These are phyloP conservation scores for Prinia subflava DNA, from an alignment of 2,113 vertebrate species.

Conservation along the genomic window DNA sequence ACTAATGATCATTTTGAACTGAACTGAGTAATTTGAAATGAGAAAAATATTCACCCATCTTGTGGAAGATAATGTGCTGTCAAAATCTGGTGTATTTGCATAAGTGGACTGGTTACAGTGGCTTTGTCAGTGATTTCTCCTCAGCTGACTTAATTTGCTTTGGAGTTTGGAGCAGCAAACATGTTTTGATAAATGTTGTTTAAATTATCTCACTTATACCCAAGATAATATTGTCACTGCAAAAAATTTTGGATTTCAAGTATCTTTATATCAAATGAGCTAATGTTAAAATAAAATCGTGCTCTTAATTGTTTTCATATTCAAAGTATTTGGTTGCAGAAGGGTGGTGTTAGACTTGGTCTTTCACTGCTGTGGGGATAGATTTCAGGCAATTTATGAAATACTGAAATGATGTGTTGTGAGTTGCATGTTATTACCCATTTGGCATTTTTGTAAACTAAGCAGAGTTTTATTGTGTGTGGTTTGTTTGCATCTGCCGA, in stretches of 20 bases:
- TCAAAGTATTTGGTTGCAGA: neutral
- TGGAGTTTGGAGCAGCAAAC: neutral
- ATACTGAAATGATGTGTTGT: neutral
- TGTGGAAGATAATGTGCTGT: neutral
- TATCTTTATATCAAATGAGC: neutral
- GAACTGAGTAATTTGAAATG: neutral
- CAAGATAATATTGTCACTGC: neutral
- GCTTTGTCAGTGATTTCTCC: neutral
- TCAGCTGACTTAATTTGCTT: neutral
- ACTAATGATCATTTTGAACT: neutral
- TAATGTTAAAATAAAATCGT: neutral
- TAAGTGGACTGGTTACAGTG: neutral
- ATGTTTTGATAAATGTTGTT: neutral
- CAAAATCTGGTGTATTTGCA: neutral
- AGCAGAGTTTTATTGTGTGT: neutral
- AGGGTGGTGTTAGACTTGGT: neutral
- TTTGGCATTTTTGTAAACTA: neutral
- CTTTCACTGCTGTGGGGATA: neutral
- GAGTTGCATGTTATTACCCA: neutral
- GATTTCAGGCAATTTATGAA: neutral
- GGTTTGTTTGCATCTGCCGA: neutral
- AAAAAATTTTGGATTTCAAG: neutral
- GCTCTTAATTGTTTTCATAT: neutral
- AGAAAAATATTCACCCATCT: neutral
- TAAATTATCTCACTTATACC: neutral